phyloP scores from a whole-genome alignment of 2,888 invertebrate genomes.

The Sesia apiformis region DNA sequence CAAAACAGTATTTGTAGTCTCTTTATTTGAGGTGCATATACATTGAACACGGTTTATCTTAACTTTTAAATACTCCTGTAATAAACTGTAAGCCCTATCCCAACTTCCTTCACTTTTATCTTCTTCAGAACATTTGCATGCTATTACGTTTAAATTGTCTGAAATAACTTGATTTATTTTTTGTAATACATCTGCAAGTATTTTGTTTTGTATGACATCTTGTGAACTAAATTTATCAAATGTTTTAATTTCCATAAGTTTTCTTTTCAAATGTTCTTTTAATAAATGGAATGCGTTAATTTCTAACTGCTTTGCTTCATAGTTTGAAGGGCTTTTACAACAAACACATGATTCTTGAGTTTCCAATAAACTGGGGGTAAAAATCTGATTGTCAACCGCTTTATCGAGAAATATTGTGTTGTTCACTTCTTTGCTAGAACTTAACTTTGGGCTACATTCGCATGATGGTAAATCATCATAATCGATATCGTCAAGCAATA shows the following conservation, averaged over 20 bases:
- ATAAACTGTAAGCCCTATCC: conserved; percentile 49
- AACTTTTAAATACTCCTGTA: conserved; percentile 58
- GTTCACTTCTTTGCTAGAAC: too few relatives aligned
- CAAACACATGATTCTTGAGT: conserved; percentile 34
- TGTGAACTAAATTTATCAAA: conserved; percentile 21
- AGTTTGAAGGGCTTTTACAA: conserved; percentile 20
- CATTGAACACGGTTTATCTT: conserved; percentile 56
- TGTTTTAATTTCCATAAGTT: conserved; percentile 24
- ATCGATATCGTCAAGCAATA: too few relatives aligned
- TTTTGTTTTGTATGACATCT: conserved; percentile 35
- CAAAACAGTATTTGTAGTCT: conserved; percentile 25
- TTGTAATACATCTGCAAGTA: conserved; percentile 35
- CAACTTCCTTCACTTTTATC: conserved; percentile 35
- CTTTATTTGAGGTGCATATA: conserved; percentile 22
- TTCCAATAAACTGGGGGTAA: conserved; percentile 3
- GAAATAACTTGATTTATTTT: conserved; percentile 49
- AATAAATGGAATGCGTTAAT: conserved; percentile 51
- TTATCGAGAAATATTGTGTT: conserved; percentile 9
- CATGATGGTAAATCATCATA: too few relatives aligned
- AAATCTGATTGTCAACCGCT: conserved; percentile 20
- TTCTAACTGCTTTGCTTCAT: conserved; percentile 44
- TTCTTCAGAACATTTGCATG: conserved; percentile 31
- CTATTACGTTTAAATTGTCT: conserved; percentile 31
- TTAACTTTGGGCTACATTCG: too few relatives aligned
- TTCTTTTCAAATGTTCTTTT: conserved; percentile 45